Base-by-base conservation (phyloP, 2,888 invertebrate species). In the Nematopogon swammerdamellus region DNA sequence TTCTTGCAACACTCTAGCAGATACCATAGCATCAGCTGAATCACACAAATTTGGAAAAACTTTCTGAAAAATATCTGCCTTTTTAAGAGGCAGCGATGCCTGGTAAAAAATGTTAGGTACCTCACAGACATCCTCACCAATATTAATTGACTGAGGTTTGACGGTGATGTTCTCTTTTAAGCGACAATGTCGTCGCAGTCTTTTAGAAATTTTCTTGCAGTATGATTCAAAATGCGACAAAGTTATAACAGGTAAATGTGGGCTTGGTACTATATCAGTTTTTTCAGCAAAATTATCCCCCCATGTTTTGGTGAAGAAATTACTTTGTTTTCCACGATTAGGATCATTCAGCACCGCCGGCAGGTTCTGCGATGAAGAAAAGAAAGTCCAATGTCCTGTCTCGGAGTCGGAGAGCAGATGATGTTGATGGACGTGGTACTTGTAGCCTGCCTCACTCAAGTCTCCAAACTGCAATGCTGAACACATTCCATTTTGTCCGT, bases 271-370 rank as follows among this genome's bases (percentile, higher is more conserved):
- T 59, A 96, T 85, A 45, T 87, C 84, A 19, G 84, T 80, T 60
- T 91, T 88, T 54, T 96, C 96, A 18, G 95, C 85, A 72, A 99
- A 99, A 52, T 86, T 83, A 61, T 97, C 97, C 45, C 99, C 98
- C 98, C 98, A 99, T 53, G 95, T 95, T 69, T 94, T 95, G 0
- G 96, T 96, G 63, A 99, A 96, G 64, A 99, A 95, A 69, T 96
- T 87, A 55, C 84, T 85, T 68, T 92, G 91, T 71, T 95, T 97
- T 56, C 95, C 91, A 63, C 89, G 87, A 54, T 89, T 88, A 0
- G 97, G 97, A 72, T 98, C 97, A 75, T 97, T 97, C 54, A 98
- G 82, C 56, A 95, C 95, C 51, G 97, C 95, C 36, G 97, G 94
- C 56, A 98, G 82, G 72, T 97, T 97, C 72, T 97, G 97, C 48